phyloP scores from a whole-genome alignment of 2,113 vertebrate species.

The Oncorhynchus clarkii region DNA sequence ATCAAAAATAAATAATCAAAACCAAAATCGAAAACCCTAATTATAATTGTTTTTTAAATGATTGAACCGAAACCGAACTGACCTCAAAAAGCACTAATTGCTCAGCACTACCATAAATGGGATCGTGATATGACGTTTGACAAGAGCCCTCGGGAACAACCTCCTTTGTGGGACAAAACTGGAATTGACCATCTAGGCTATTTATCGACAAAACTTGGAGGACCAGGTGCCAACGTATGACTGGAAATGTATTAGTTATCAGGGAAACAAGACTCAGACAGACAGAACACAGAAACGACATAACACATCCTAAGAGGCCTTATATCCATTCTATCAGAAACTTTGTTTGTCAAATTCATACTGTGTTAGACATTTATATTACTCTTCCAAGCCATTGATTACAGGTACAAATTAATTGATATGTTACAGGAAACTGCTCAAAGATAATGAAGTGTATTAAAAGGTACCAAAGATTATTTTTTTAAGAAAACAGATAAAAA shows the following conservation, averaged over 20 bases:
- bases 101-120: neutral
- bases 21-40: too few species aligned
- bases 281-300: slow-evolving; percentile 3
- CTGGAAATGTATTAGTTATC: slow-evolving; percentile 85
- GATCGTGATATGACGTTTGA: slow-evolving; percentile 48
- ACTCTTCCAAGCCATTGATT: slow-evolving; percentile 81
- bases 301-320: slow-evolving; percentile 57
- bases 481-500: slow-evolving; percentile 45
- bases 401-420: slow-evolving; percentile 91
- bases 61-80: too few species aligned
- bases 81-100: too few species aligned
- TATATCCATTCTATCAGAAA: slow-evolving; percentile 47
- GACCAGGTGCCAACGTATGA: slow-evolving; percentile 83
- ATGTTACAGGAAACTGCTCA: slow-evolving; percentile 86
- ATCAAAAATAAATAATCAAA: too few species aligned
- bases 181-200: slow-evolving; percentile 67
- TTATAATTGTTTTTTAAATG: too few species aligned
- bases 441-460: slow-evolving; percentile 76
- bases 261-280: slow-evolving; percentile 77
- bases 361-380: slow-evolving; percentile 78
- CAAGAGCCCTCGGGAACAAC: slow-evolving; percentile 52
- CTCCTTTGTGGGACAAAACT: slow-evolving; percentile 70
- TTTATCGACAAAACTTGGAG: slow-evolving; percentile 87
- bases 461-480: slow-evolving; percentile 86
- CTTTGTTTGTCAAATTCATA: slow-evolving; percentile 70